Conservation (phyloP, 2,797 vertebrate species). For the Melanotaenia trifasciata region DNA sequence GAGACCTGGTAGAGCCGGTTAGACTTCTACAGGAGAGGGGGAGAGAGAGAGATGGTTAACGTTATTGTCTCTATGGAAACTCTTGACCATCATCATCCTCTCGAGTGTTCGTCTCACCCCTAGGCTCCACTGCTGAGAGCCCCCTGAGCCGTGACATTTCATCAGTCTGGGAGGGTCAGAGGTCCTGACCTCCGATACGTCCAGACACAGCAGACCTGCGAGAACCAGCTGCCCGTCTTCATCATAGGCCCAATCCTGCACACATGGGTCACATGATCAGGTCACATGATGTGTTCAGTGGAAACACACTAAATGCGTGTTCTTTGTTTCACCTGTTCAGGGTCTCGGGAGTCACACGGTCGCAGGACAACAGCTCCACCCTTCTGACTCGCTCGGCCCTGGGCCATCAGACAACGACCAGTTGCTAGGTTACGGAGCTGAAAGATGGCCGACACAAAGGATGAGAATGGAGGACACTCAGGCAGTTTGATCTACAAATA, state of each 20-base stretch:
- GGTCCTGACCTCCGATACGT: slow-evolving; percentile 92
- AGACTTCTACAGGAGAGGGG: slow-evolving; percentile 83
- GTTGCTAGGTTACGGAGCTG: slow-evolving; percentile 90
- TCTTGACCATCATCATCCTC: background rate
- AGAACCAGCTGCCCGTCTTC: slow-evolving; percentile 94
- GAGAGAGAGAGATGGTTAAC: background rate
- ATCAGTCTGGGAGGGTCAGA: slow-evolving; percentile 93
- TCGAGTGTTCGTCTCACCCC: slow-evolving; percentile 84
- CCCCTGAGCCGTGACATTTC: slow-evolving; percentile 97
- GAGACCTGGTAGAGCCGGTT: slow-evolving; percentile 95
- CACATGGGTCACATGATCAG: background rate
- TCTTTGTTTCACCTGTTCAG: slow-evolving; percentile 67
- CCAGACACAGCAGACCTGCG: slow-evolving; percentile 92
- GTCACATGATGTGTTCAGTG: too few species aligned
- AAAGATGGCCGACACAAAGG: slow-evolving; percentile 1
- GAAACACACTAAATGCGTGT: background rate
- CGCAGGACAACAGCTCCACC: slow-evolving; percentile 89
- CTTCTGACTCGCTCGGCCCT: slow-evolving; percentile 93
- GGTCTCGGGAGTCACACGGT: slow-evolving; percentile 88
- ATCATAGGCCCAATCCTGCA: slow-evolving; percentile 91
- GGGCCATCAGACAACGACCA: slow-evolving; percentile 89
- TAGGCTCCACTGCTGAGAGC: slow-evolving; percentile 95
- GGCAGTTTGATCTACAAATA: too few species aligned
- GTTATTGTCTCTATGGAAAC: background rate
- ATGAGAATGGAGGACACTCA: background rate